Base-by-base conservation (phyloP, 2,888 invertebrate genomes). In the Thysanoteuthis rhombus region DNA sequence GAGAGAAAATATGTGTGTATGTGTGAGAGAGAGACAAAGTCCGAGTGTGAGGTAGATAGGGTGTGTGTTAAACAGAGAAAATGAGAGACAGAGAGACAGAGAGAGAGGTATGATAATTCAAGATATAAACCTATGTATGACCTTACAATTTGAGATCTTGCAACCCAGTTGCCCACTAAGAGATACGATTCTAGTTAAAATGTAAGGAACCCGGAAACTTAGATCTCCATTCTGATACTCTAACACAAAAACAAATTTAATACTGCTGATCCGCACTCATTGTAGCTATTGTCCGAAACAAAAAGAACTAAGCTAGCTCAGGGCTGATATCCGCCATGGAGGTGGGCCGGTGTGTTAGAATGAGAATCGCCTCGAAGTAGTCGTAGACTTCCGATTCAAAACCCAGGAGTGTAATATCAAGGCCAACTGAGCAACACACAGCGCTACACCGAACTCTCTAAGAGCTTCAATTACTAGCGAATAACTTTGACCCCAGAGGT, bases 331-430 rank as follows among this genome's bases (percentile, higher is more conserved):
- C n/a, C 12, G n/a, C 12, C n/a, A n/a, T n/a, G n/a, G n/a, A 75
- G n/a, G n/a, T 75, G n/a, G 12, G 36, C n/a, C n/a, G 75, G 75
- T 75, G n/a, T 75, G 8, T n/a, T 36, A n/a, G 10, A 75, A 12
- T n/a, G n/a, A n/a, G 75, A 75, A 75, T 75, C 16, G 75, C 75
- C 16, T 75, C 8, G n/a, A 75, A 75, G 75, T 36, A 19, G 75
- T n/a, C 19, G n/a, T 19, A 75, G 8, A 75, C 75, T 75, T 75
- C n/a, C n/a, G 75, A 75, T 75, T 75, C 75, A n/a, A 75, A 75
- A 75, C 75, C 75, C 75, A 75, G 75, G 75, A 75, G 75, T 75
- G n/a, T 75, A 75, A 75, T 75, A 75, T 75, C 75, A 75, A 75
- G n/a, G n/a, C 75, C 75, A 52, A 52, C 52, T 52, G 75, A 36